A percentile compares a stretch with the other conserved stretches of the same genome.
Evolutionary conservation across 2,797 vertebrate species (phyloP).

Genomic region (Varecia variegata): DNA sequence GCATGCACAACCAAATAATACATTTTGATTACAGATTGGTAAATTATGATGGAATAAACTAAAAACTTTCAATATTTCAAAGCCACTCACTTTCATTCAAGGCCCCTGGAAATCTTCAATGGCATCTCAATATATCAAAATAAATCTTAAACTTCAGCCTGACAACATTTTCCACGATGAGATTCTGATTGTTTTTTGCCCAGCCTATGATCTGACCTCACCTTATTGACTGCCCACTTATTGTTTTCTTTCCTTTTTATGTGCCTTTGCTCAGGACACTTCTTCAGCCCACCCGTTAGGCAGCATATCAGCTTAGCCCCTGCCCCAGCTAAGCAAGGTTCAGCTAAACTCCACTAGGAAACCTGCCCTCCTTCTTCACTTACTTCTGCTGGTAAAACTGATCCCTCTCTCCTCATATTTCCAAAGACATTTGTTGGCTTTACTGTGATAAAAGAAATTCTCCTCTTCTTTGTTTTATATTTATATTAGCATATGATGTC

Average conservation of each 20-base stretch:
- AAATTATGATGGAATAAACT: background rate
- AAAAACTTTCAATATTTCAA: background rate
- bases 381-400: background rate
- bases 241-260: background rate
- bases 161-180: background rate
- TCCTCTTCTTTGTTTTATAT: background rate
- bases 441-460: background rate
- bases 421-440: background rate
- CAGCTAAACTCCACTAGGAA: background rate
- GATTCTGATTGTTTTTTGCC: background rate
- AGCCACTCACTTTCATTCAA: slow-evolving; percentile 21
- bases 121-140: background rate
- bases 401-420: background rate
- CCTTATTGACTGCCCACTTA: background rate
- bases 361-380: background rate
- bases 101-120: background rate
- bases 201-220: background rate
- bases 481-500: background rate
- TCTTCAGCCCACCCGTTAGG: too few species aligned
- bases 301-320: background rate
- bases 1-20: background rate
- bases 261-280: background rate
- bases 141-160: background rate
- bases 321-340: background rate
- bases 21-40: background rate